Conservation (phyloP, 2,888 invertebrate species). For the Mesochorus sp. region DNA sequence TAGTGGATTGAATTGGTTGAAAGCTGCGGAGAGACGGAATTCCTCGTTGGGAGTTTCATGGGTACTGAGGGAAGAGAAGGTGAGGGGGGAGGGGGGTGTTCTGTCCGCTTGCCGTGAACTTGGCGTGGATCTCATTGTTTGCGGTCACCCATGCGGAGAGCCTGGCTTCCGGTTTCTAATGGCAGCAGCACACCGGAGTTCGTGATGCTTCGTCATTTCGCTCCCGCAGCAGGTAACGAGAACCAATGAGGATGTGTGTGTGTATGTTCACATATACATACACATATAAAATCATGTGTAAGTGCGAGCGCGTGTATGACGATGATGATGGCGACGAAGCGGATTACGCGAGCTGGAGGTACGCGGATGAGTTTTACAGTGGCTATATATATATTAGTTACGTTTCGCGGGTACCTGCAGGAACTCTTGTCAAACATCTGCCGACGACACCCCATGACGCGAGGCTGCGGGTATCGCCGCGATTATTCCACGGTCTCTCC, state of each 20-base stretch:
- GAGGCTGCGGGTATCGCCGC: conserved; percentile 31
- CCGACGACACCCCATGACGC: conserved; percentile 21
- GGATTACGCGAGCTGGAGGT: conserved; percentile 16
- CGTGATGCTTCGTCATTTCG: conserved; percentile 47
- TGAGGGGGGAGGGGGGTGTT: background rate
- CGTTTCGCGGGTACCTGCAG: conserved; percentile 43
- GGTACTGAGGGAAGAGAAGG: background rate
- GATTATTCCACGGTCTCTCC: background rate
- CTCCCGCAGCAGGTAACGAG: conserved; percentile 39
- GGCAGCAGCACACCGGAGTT: conserved; percentile 50
- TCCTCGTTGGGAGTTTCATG: conserved; percentile 32
- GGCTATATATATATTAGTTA: conserved; percentile 34
- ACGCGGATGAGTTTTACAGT: background rate
- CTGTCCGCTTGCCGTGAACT: conserved; percentile 63
- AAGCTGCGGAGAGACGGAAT: conserved; percentile 19
- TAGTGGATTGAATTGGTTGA: too few relatives aligned
- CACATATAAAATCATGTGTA: too few relatives aligned
- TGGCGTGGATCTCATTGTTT: conserved; percentile 76
- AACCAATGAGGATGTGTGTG: conserved; percentile 11
- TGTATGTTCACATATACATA: too few relatives aligned
- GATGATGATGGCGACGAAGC: background rate
- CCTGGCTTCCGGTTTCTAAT: conserved; percentile 76
- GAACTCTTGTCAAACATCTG: conserved; percentile 33
- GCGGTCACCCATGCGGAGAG: conserved; percentile 78
- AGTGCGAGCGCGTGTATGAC: background rate